Base-by-base conservation (phyloP, 2,113 vertebrate genomes). In the Gulo gulo region DNA sequence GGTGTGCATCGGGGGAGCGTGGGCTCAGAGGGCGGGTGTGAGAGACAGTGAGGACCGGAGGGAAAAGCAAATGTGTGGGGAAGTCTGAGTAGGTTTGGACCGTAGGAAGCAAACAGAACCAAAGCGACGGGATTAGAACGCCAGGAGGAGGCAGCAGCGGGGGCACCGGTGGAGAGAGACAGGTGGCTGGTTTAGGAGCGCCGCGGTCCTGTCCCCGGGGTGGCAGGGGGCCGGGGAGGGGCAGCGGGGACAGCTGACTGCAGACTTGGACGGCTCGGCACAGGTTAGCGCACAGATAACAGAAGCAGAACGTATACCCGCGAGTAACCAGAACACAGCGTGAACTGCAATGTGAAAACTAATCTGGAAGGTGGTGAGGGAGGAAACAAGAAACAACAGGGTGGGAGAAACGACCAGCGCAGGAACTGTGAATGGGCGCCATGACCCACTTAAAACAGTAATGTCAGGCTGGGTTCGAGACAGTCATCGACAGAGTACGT, bases 211-310 rank as follows among this genome's bases (percentile, higher is more conserved):
- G 39, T 1, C 39, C 21, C 6, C 2, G 71, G 67, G 67, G 7
- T 20, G 67, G 34, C 67, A 1, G 18, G 18, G 65, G 31, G 7
- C 2, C 14, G 39, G 20, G 36, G 29, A 20, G 42, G 18, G 4
- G 50, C 6, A 5, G 6, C 2, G n/a, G 12, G 0, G n/a, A 31
- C 0, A 26, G 42, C 34, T 39, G 2, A 0, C 20, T 31, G 26
- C 65, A 14, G 47, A 14, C 47, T n/a, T 4, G 12, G 18, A 1
- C 5, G 23, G 36, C 16, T 45, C 12, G 10, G 1, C 2, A 15
- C 29, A 21, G n/a, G 61, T 4, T 42, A 12, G 8, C 6, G 6
- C 29, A 10, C 36, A 76, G 71, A 24, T 4, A 4, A 10, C 4
- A 16, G 45, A 67, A 71, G 36, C 29, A 31, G 71, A 31, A 11